Evolutionary conservation across 2,113 vertebrate species (phyloP).

Genomic region (Argyrosomus japonicus): DNA sequence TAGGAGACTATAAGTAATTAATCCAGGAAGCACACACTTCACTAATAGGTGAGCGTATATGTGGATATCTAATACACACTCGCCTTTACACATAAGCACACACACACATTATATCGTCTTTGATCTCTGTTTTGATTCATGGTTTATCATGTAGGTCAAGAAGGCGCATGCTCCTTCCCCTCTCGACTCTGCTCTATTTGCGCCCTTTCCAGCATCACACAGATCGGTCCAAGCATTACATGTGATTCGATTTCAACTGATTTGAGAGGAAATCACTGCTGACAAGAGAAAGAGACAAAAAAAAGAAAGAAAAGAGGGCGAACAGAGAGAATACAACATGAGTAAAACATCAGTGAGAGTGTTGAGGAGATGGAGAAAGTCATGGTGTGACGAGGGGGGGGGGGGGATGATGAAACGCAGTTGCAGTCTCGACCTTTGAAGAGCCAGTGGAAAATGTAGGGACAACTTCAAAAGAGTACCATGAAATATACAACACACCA

Average conservation of each 20-base stretch:
- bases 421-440: conserved; percentile 79
- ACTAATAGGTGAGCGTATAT: conserved; percentile 4
- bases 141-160: conserved; percentile 52
- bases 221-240: conserved; percentile 46
- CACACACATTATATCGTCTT: not conserved
- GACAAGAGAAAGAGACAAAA: not conserved
- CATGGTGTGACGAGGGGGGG: conserved; percentile 18
- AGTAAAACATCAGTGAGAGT: conserved; percentile 60
- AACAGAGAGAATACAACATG: conserved; percentile 63
- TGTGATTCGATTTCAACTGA: conserved; percentile 46
- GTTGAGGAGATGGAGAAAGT: conserved; percentile 58
- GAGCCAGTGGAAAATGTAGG: conserved; percentile 72
- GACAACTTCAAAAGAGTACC: conserved; percentile 78
- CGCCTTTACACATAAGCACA: conserved; percentile 16
- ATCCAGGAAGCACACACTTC: conserved; percentile 10
- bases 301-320: not conserved
- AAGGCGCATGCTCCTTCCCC: not conserved
- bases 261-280: conserved; percentile 41
- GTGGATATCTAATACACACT: not conserved
- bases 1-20: conserved; percentile 49
- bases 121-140: conserved; percentile 60
- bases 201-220: conserved; percentile 42
- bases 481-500: conserved; percentile 78
- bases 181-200: conserved; percentile 11
- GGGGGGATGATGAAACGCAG: conserved; percentile 65